Evolutionary conservation across 2,113 vertebrate species (phyloP), one percentile per base, ranked within the genome.

Genomic region (Passerina amoena): DNA sequence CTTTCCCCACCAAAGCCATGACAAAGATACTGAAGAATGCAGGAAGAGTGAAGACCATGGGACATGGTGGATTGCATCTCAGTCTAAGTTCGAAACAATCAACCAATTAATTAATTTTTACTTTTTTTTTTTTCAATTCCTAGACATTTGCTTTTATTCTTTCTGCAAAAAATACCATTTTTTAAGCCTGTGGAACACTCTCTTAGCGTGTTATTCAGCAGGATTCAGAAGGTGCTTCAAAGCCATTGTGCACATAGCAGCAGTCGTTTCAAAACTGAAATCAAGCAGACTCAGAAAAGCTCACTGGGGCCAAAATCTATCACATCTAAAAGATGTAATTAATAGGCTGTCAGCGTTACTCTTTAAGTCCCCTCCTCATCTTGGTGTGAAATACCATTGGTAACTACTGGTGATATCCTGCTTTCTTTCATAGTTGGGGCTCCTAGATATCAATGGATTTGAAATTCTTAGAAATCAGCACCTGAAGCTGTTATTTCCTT

Each of bases 231-330:
- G 33, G 42, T 78, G 42, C 50, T 90, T 61, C 76, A 88, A 83
- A 77, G 25, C n/a, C 3, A 3, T 5, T 28, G 28, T 2, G 3
- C 56, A 78, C 10, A 22, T 0, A 56, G 24, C 1, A 5, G n/a
- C 9, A 78, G 42, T 17, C 9, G 31, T 37, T 91, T 63, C 59
- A 92, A 73, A 86, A 57, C 0, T 19, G 14, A 38, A 86, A 83
- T 53, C 7, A 42, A 24, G 8, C 10, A 68, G 1, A 5, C 20
- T 78, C 77, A 63, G 38, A 66, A 86, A 86, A 78, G 19, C 30
- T 63, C 24, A 63, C 28, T 17, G 11, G 15, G 24, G 6, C 10
- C 42, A 86, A 73, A 70, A 60, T 18, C 14, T 8, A 18, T 5
- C 38, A 23, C 3, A 5, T 54, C 69, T n/a, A 53, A 80, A 79